Evolutionary conservation across 2,113 vertebrate species (phyloP), one percentile per base, ranked within the genome.

Genomic region (Strigops habroptila): DNA sequence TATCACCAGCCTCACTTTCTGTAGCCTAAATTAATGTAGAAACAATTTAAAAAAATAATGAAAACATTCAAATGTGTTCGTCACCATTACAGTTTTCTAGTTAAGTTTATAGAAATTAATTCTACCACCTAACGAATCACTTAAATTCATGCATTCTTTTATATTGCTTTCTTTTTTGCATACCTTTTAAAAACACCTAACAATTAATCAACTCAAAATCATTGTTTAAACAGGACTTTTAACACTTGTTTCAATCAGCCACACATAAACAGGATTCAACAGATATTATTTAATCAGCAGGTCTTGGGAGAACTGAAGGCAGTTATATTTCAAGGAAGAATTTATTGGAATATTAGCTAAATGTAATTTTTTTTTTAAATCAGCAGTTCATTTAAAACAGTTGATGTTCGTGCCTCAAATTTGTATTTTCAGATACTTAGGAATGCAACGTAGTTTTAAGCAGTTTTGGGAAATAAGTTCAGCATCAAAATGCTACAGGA

Each of bases 1-100:
- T 99, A 98, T 99, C 99, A 80, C 99, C 99, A 59, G 99, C 98
- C 96, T 99, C 99, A 97, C 99, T 99, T 97, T 99, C 99, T 74
- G 99, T 99, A 97, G 99, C 99, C 99, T 99, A 88, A 62, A 95
- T 80, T 88, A 4, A 90, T 4, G 23, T 6, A 92, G 23, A 74
- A 91, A 87, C 12, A 63, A 49, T 81, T 69, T 15, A 91, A 89
- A 86, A 44, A 31, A 14, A 24, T 6, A 21, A 18, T 3, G 4
- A 60, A 77, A 82, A 64, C 5, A 67, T 74, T 80, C 21, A 68
- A 33, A 63, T 19, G 3, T 24, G 37, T 52, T 69, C 35, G 75
- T 68, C 35, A 60, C 18, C 70, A 44, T 24, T 79, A 63, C 21
- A 24, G 19, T 80, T 75, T 79, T 77, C 35, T 39, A 57, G 8